These are phyloP conservation scores for Fundulus diaphanus DNA, from an alignment of 2,797 vertebrate species.

Conservation along the genomic window DNA sequence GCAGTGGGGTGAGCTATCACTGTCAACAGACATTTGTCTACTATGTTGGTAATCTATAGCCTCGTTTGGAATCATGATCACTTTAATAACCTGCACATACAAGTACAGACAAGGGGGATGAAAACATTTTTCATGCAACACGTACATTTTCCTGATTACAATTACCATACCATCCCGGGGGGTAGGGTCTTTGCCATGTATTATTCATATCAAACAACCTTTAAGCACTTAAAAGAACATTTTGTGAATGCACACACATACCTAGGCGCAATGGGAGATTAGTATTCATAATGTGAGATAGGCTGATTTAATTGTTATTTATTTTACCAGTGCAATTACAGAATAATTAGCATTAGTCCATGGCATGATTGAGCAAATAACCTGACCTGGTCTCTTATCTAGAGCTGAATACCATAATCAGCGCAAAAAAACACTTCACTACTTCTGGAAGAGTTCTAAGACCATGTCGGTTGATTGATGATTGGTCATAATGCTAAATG, in stretches of 20 bases:
- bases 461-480: conserved; percentile 22
- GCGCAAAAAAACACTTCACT: not conserved
- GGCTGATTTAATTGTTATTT: not conserved
- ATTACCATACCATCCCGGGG: conserved; percentile 61
- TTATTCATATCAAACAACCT: conserved; percentile 66
- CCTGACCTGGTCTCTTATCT: conserved; percentile 10
- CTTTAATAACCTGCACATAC: conserved; percentile 49
- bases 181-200: conserved; percentile 46
- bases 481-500: conserved; percentile 35
- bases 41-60: conserved; percentile 53
- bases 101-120: conserved; percentile 31
- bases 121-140: conserved; percentile 54
- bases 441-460: conserved; percentile 16
- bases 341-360: not conserved
- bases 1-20: conserved; percentile 59
- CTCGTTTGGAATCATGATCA: conserved; percentile 56
- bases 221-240: conserved; percentile 49
- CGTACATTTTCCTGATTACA: conserved; percentile 60
- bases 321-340: conserved; percentile 1
- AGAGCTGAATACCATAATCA: not conserved
- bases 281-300: conserved; percentile 15
- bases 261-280: conserved; percentile 38
- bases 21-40: conserved; percentile 62
- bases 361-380: conserved; percentile 5
- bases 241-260: conserved; percentile 12